Evolutionary conservation across 2,113 vertebrate species (phyloP).

Genomic region (Pithys albifrons): DNA sequence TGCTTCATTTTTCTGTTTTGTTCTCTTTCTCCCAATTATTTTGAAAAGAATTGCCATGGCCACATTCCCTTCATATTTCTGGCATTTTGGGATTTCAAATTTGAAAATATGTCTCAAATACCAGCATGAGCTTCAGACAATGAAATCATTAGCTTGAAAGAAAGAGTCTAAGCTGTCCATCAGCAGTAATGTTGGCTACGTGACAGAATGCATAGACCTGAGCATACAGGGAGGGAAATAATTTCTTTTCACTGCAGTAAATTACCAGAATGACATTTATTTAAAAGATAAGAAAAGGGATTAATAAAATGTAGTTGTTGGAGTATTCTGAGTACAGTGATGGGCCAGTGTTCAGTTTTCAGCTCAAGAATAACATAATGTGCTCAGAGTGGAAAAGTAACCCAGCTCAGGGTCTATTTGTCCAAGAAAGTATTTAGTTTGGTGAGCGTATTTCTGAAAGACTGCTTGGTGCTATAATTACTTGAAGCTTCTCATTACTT

Average conservation of each 20-base stretch:
- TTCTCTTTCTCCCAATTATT: slow-evolving; percentile 8
- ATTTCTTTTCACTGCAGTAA: not conserved
- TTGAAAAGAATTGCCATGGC: not conserved
- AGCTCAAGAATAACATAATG: not conserved
- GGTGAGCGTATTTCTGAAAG: not conserved
- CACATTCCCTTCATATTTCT: not conserved
- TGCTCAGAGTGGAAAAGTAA: not conserved
- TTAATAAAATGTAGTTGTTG: not conserved
- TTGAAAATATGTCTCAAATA: not conserved
- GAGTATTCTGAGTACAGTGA: not conserved
- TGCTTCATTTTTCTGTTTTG: not conserved
- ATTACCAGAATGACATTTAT: not conserved
- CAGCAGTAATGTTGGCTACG: not conserved
- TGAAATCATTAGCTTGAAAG: slow-evolving; percentile 15
- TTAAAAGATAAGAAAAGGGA: not conserved
- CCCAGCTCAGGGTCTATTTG: not conserved
- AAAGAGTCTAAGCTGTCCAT: not conserved
- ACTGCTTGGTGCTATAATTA: not conserved
- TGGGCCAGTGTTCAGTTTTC: not conserved
- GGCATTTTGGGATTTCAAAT: not conserved
- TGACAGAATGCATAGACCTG: not conserved
- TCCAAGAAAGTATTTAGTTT: not conserved
- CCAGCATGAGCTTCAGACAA: slow-evolving; percentile 27
- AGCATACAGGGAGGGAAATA: not conserved
- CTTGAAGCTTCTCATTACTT: not conserved